Evolutionary conservation across 2,888 invertebrate species (phyloP).

Genomic region (Eudasyphora cyanicolor): DNA sequence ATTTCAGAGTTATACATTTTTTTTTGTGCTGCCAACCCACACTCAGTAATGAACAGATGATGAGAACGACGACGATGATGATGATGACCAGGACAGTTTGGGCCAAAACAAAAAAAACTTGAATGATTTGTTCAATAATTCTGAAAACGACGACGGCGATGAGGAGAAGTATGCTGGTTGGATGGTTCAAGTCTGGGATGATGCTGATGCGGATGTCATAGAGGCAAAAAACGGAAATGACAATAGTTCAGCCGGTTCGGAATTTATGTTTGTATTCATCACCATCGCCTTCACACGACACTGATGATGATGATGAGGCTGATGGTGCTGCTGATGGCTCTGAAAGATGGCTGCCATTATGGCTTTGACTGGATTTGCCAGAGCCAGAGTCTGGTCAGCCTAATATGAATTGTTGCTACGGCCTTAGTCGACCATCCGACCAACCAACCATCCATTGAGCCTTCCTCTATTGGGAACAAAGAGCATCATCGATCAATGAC

Average conservation of each 20-base stretch:
- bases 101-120: background rate
- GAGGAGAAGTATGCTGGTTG: background rate
- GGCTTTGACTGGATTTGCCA: constrained; percentile 11
- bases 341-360: constrained; percentile 57
- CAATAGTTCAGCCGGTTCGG: constrained; percentile 16
- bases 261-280: background rate
- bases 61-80: constrained; percentile 18
- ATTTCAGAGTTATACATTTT: constrained; percentile 30
- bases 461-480: constrained; percentile 5
- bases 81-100: background rate
- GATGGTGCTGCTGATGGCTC: constrained; percentile 39
- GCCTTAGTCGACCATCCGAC: background rate
- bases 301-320: too few species aligned
- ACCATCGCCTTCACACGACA: too few species aligned
- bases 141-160: background rate
- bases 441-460: background rate
- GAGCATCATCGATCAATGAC: constrained; percentile 64
- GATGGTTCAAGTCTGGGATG: background rate
- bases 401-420: background rate
- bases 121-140: constrained; percentile 25
- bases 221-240: constrained; percentile 21
- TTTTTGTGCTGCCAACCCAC: background rate
- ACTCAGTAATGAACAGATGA: constrained; percentile 35
- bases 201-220: constrained; percentile 14
- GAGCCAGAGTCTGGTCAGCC: background rate